Evolutionary conservation across 2,113 vertebrate species (phyloP).

Genomic region (Alaudala cheleensis): DNA sequence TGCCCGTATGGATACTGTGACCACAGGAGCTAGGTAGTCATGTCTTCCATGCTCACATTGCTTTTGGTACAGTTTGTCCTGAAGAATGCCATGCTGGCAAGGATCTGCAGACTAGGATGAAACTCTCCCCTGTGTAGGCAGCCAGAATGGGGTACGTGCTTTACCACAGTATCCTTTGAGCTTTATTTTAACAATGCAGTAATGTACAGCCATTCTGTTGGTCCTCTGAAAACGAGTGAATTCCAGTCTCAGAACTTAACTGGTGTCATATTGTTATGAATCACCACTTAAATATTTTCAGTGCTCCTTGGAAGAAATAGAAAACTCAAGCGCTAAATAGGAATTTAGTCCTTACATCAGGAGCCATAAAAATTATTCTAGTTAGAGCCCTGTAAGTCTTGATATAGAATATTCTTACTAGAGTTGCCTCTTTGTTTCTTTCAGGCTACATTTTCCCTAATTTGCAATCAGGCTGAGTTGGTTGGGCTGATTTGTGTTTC

Average conservation of each 20-base stretch:
- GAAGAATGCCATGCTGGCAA: background rate
- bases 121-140: background rate
- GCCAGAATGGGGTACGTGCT: background rate
- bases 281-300: slow-evolving; percentile 31
- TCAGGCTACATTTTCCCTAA: background rate
- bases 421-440: background rate
- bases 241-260: slow-evolving; percentile 29
- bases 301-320: slow-evolving; percentile 11
- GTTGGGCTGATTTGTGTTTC: background rate
- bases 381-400: background rate
- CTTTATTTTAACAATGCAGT: background rate
- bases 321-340: slow-evolving; percentile 1
- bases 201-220: background rate
- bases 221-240: slow-evolving; percentile 6
- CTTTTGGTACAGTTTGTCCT: background rate
- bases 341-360: background rate
- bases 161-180: background rate
- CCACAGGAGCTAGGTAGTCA: background rate
- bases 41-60: background rate
- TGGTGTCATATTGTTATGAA: slow-evolving; percentile 22
- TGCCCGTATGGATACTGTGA: background rate
- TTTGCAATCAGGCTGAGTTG: background rate
- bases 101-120: background rate
- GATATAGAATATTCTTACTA: background rate
- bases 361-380: background rate